These are phyloP conservation scores for Heliothis peltigera DNA, from an alignment of 2,888 invertebrate species.

Conservation along the genomic window DNA sequence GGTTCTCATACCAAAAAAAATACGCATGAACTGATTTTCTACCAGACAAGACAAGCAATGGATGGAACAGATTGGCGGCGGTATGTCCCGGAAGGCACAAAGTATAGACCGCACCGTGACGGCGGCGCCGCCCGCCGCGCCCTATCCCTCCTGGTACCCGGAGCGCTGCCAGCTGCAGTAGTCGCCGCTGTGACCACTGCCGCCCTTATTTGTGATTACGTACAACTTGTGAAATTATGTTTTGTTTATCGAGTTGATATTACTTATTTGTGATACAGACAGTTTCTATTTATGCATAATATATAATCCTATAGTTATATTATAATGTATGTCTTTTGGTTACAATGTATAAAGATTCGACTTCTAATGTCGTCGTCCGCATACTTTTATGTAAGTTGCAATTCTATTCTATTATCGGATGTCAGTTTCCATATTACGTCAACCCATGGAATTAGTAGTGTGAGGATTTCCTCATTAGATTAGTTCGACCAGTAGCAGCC, in stretches of 20 bases:
- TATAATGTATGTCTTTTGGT: neutral
- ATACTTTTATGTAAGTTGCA: neutral
- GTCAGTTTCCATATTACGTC: no score
- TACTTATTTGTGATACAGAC: neutral
- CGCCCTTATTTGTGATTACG: neutral
- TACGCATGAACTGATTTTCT: slow-evolving; percentile 10
- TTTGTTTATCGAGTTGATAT: neutral
- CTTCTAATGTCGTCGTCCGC: neutral
- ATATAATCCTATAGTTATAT: neutral
- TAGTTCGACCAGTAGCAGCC: no score
- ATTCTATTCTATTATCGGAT: neutral
- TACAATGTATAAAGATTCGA: neutral
- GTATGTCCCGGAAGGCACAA: neutral
- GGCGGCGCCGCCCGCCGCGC: neutral
- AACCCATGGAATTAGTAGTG: no score
- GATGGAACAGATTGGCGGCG: neutral
- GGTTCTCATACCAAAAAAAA: no score
- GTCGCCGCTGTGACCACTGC: neutral
- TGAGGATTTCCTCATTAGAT: no score
- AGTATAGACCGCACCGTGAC: no score
- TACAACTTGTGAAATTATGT: slow-evolving; percentile 4
- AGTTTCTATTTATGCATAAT: no score
- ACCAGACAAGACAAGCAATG: slow-evolving; percentile 8
- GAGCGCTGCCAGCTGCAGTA: slow-evolving; percentile 20
- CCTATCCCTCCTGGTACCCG: neutral